phyloP scores from a whole-genome alignment of 2,797 vertebrate species.

The Myripristis jacobus region DNA sequence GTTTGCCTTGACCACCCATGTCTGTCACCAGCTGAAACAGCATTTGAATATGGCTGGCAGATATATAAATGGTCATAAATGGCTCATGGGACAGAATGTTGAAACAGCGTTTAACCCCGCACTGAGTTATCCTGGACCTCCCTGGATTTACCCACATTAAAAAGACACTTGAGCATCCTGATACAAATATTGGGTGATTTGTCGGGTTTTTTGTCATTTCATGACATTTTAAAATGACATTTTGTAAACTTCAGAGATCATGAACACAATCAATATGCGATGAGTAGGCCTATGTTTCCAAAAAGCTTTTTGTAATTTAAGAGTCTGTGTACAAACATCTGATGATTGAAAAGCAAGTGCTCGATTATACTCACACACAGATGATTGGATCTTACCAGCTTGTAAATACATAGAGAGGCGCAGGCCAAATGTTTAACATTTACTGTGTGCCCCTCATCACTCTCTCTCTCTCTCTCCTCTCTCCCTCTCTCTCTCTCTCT shows the following conservation, averaged over 20 bases:
- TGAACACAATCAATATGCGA: constrained; percentile 79
- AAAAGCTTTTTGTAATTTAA: constrained; percentile 82
- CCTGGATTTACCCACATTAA: constrained; percentile 76
- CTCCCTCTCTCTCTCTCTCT: constrained; percentile 9
- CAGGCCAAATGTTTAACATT: constrained; percentile 74
- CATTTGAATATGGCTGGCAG: constrained; percentile 72
- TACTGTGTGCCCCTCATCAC: constrained; percentile 55
- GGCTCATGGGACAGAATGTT: constrained; percentile 74
- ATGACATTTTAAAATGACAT: constrained; percentile 79
- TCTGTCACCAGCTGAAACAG: constrained; percentile 75
- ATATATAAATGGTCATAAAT: constrained; percentile 79
- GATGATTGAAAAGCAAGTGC: constrained; percentile 80
- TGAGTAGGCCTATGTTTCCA: constrained; percentile 75
- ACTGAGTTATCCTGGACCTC: constrained; percentile 74
- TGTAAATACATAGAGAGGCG: constrained; percentile 74
- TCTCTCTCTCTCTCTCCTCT: constrained; percentile 32
- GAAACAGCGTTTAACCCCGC: constrained; percentile 73
- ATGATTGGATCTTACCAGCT: constrained; percentile 78
- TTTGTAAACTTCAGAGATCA: constrained; percentile 76
- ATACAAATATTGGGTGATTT: constrained; percentile 80
- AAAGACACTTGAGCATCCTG: constrained; percentile 78
- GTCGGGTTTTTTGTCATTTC: constrained; percentile 71
- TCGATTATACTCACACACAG: constrained; percentile 76
- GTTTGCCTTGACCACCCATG: constrained; percentile 69
- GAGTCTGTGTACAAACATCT: constrained; percentile 82